Base-by-base conservation (phyloP, 2,797 vertebrate genomes). In the Avahi laniger region DNA sequence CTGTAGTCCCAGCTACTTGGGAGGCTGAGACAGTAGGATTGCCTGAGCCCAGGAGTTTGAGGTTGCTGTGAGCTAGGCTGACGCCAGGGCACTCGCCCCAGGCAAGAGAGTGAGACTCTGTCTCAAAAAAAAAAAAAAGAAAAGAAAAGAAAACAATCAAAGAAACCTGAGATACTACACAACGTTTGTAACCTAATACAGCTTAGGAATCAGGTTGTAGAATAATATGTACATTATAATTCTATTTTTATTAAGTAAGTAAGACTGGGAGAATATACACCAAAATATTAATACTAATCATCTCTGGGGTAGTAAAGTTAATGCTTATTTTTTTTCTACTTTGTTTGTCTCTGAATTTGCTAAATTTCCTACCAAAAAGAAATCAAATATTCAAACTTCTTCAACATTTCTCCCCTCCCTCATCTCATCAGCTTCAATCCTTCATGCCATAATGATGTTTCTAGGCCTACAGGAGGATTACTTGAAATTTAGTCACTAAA, bases 171-270 rank as follows among this genome's bases (percentile, higher is more conserved):
- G 41, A 85, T 75, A 57, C 43, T 35, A 43, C 46, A 59, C 33
- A 63, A 70, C 15, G 22, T 52, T 80, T 92, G 35, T 22, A 54
- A 75, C 26, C 59, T 52, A 38, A 52, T 13, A 24, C 33, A 75
- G 30, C 28, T 54, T 50, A 87, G 48, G 10, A 30, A 92, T 57
- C 35, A 94, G 22, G 22, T 24, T 89, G 11, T 5, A 67, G 59
- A 84, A 86, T n/a, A 78, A 79, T 33, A 89, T 43, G 65, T 28
- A 70, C 41, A 65, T 61, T 35, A 70, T 61, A 12, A 76, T 61
- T 11, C 75, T 65, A 33, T 54, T 78, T 95, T 72, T 63, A 41
- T 73, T 93, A 91, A 93, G 85, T 73, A 95, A 85, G 48, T 89
- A 82, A 93, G 15, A 52, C 9, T 82, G n/a, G 7, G 52, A 50